Percentiles rank a stretch among this genome's conserved stretches.
Conservation (phyloP, 2,113 vertebrate genomes). For the Brevimyrus niger region DNA sequence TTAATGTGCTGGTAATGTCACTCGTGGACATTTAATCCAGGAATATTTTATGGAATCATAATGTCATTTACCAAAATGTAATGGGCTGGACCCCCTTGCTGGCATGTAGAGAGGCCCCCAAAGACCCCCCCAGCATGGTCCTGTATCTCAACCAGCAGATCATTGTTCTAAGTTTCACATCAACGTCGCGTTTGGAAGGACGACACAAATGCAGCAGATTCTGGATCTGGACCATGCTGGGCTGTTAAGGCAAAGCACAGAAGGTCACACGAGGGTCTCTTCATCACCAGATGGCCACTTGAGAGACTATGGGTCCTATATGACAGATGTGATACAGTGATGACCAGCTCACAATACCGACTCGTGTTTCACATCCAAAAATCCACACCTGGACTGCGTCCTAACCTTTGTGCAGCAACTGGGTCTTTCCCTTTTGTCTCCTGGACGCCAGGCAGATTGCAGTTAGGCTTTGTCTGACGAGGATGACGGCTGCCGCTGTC, state of each 20-base stretch:
- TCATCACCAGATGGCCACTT: background rate
- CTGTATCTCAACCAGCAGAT: background rate
- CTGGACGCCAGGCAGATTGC: background rate
- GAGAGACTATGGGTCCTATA: background rate
- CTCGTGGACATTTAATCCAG: background rate
- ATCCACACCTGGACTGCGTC: background rate
- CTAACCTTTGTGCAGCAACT: background rate
- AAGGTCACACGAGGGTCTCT: background rate
- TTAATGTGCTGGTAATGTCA: constrained; percentile 1
- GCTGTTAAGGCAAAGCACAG: background rate
- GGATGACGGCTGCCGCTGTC: background rate
- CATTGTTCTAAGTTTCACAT: background rate
- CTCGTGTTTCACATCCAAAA: background rate
- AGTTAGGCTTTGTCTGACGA: background rate
- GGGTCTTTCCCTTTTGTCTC: background rate
- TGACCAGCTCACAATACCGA: background rate
- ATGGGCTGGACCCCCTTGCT: background rate
- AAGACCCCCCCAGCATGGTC: background rate
- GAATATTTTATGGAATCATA: constrained; percentile 2
- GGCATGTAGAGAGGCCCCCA: background rate
- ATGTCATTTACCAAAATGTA: background rate
- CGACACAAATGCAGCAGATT: background rate
- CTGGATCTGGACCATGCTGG: background rate
- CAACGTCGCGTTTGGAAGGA: background rate
- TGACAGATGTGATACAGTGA: background rate